Conservation (phyloP, 2,797 vertebrate species). For the Argentina silus region DNA sequence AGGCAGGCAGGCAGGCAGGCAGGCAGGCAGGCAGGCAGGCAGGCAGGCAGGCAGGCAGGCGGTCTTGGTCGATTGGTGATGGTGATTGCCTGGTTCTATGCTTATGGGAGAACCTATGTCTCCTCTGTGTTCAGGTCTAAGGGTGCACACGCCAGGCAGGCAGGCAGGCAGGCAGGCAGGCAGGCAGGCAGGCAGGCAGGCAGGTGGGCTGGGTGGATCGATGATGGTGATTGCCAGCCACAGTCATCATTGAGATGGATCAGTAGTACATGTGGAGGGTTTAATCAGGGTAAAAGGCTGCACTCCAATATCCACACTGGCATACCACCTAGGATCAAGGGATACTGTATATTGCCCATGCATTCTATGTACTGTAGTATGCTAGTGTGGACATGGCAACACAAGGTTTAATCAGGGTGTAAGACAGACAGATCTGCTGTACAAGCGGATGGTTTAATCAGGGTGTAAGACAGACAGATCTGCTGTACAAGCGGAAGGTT, state of each 20-base stretch:
- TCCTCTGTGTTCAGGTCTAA: too few relatives aligned
- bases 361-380: too few relatives aligned
- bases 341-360: too few relatives aligned
- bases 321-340: too few relatives aligned
- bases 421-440: too few relatives aligned
- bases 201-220: not conserved
- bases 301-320: not conserved
- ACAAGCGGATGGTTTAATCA: too few relatives aligned
- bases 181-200: not conserved
- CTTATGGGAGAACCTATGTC: not conserved
- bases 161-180: not conserved
- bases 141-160: too few relatives aligned
- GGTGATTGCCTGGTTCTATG: slow-evolving; percentile 10
- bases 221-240: slow-evolving; percentile 9
- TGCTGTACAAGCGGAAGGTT: slow-evolving; percentile 7
- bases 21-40: too few relatives aligned
- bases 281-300: slow-evolving; percentile 16
- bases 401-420: too few relatives aligned
- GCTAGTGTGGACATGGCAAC: too few relatives aligned
- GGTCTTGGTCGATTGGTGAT: not conserved
- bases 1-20: too few relatives aligned
- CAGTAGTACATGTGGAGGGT: slow-evolving; percentile 4
- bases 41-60: not conserved
- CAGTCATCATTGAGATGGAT: slow-evolving; percentile 17
- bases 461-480: not conserved